A percentile compares a stretch with the other conserved stretches of the same genome.
These are phyloP conservation scores for Folsomia candida DNA, from an alignment of 2,888 invertebrate genomes.

Conservation along the genomic window DNA sequence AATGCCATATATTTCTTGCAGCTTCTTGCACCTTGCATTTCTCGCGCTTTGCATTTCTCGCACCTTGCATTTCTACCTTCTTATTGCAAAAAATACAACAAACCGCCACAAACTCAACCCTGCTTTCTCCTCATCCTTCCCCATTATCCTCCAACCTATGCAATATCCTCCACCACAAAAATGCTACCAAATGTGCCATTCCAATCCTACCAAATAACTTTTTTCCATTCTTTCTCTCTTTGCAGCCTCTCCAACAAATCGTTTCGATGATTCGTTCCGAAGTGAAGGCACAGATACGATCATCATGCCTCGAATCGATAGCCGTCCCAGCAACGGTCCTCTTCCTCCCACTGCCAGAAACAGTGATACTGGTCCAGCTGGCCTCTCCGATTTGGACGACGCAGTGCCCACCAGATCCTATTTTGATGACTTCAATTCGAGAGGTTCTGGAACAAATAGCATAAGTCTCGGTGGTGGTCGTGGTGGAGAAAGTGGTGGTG, in stretches of 20 bases:
- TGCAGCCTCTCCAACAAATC: not conserved
- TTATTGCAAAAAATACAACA: too few species aligned
- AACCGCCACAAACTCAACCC: too few species aligned
- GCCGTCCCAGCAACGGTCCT: conserved; percentile 5
- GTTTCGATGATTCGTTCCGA: not conserved
- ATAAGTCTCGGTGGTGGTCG: conserved; percentile 21
- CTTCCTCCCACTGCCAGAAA: conserved; percentile 4
- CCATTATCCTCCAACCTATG: not conserved
- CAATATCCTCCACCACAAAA: not conserved
- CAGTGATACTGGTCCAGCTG: not conserved
- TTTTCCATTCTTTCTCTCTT: conserved; percentile 8
- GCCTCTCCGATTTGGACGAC: not conserved
- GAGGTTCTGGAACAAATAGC: conserved; percentile 24
- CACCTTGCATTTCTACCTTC: too few species aligned
- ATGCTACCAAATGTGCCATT: too few species aligned
- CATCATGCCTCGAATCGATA: not conserved
- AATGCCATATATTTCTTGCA: too few species aligned
- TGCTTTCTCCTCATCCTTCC: not conserved
- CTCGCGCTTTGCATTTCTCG: too few species aligned
- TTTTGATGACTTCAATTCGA: conserved; percentile 39
- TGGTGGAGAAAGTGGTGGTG: conserved; percentile 26
- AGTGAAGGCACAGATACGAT: not conserved
- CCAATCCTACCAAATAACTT: too few species aligned
- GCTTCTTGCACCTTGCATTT: too few species aligned
- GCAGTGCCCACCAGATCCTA: conserved; percentile 43